These are phyloP conservation scores for Spea bombifrons DNA, from an alignment of 2,113 vertebrate genomes.

Conservation along the genomic window DNA sequence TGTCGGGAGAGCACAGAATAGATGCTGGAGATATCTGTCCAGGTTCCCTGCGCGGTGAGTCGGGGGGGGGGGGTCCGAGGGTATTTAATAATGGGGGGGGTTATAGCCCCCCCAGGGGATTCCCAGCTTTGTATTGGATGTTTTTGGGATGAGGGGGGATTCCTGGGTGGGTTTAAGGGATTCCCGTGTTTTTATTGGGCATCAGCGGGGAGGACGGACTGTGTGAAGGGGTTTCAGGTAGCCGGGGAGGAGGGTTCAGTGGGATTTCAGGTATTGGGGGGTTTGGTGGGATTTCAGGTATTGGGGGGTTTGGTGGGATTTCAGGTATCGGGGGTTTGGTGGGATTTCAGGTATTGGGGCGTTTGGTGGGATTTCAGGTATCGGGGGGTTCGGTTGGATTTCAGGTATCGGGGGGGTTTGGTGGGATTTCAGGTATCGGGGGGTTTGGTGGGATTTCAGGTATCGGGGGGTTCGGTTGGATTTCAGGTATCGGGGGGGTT, in stretches of 20 bases:
- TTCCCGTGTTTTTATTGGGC: neutral
- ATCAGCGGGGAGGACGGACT: neutral
- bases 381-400: neutral
- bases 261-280: neutral
- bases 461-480: neutral
- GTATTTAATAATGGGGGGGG: neutral
- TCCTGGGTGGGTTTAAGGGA: neutral
- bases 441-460: neutral
- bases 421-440: neutral
- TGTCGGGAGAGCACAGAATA: neutral
- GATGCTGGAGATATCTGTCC: constrained; percentile 27
- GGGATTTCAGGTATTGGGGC: neutral
- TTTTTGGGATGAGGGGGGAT: neutral
- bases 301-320: too few relatives aligned
- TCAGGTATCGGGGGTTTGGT: neutral
- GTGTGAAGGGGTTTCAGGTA: neutral
- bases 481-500: neutral
- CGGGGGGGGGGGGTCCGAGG: neutral
- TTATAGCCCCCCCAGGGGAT: neutral
- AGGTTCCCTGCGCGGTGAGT: constrained; percentile 20
- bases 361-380: too few relatives aligned
- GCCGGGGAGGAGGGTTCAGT: neutral
- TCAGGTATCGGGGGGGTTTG: neutral
- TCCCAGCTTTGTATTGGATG: neutral
- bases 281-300: neutral